Conservation (phyloP, 2,888 invertebrate genomes). For the Plebejus anna region DNA sequence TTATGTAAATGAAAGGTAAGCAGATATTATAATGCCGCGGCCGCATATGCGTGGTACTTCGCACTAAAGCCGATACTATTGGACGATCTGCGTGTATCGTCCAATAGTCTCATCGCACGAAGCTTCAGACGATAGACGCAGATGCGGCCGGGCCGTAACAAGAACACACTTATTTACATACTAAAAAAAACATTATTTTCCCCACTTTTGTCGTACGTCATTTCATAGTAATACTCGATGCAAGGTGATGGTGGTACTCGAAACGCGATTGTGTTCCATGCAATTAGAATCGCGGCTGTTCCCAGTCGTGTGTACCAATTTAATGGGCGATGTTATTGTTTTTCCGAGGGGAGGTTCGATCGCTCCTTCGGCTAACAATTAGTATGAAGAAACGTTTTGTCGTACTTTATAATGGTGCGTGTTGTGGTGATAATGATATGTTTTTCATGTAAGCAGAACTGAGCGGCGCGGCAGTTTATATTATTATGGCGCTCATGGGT, state of each 20-base stretch:
- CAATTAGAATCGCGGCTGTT: constrained; percentile 63
- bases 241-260: constrained; percentile 37
- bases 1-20: no score
- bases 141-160: no score
- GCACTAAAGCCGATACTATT: no score
- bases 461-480: not conserved
- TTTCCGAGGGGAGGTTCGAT: constrained; percentile 45
- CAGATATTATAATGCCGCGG: no score
- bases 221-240: constrained; percentile 13
- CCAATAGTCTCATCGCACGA: no score
- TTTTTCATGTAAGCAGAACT: not conserved
- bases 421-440: not conserved
- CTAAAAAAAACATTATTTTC: no score
- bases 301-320: constrained; percentile 68
- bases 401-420: constrained; percentile 14
- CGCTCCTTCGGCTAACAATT: constrained; percentile 41
- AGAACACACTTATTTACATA: no score
- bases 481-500: not conserved
- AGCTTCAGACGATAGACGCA: no score
- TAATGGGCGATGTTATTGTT: constrained; percentile 75
- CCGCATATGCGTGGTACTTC: no score
- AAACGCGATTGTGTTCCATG: constrained; percentile 56
- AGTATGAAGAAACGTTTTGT: constrained; percentile 34
- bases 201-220: not conserved
- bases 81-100: no score